Percentiles rank a stretch among this genome's conserved stretches.
Conservation (phyloP, 2,888 invertebrate species). For the Acrocera orbiculus region DNA sequence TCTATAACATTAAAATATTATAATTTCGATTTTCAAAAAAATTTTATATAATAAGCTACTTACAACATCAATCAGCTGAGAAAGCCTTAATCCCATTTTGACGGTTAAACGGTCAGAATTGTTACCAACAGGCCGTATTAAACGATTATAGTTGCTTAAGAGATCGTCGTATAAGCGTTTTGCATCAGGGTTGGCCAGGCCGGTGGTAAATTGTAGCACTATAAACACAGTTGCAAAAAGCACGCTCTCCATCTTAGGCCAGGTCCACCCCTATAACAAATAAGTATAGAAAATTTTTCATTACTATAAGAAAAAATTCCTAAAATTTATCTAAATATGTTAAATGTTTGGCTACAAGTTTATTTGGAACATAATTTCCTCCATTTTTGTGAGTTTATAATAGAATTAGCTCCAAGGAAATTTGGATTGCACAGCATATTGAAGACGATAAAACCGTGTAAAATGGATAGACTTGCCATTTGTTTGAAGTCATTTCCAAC, state of each 20-base stretch:
- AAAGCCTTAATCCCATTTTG: conserved; percentile 80
- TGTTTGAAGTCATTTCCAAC: too few species aligned
- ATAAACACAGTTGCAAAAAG: conserved; percentile 52
- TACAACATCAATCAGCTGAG: conserved; percentile 85
- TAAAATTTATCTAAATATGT: too few species aligned
- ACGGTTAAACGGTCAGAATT: conserved; percentile 88
- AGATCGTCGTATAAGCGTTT: conserved; percentile 91
- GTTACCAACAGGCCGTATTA: conserved; percentile 87
- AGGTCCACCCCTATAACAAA: conserved; percentile 56
- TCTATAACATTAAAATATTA: too few species aligned
- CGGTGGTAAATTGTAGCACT: conserved; percentile 59
- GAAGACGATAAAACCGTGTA: too few species aligned
- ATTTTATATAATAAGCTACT: conserved; percentile 32
- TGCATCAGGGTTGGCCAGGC: conserved; percentile 77
- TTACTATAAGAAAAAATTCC: too few species aligned
- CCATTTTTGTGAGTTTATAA: too few species aligned
- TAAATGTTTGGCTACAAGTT: too few species aligned
- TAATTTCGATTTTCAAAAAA: too few species aligned
- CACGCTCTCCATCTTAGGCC: conserved; percentile 70
- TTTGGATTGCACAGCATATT: too few species aligned
- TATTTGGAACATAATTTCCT: too few species aligned
- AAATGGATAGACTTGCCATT: too few species aligned
- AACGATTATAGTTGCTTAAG: conserved; percentile 84
- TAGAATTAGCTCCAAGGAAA: too few species aligned
- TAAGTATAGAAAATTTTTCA: conserved; percentile 14